Conservation (phyloP, 2,113 vertebrate genomes). For the Cavia porcellus region DNA sequence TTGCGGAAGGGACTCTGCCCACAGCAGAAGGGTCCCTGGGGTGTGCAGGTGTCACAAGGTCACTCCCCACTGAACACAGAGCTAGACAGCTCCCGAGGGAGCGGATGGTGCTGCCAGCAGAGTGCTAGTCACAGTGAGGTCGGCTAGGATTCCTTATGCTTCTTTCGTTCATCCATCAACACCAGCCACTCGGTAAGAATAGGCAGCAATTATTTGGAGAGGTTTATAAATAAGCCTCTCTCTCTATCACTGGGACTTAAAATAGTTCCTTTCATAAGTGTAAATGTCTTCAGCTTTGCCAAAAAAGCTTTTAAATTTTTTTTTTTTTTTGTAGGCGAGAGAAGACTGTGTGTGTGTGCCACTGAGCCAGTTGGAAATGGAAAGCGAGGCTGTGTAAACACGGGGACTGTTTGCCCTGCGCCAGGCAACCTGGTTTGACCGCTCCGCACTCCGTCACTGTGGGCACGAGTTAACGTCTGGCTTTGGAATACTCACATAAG, state of each 20-base stretch:
- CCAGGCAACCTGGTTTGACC: not conserved
- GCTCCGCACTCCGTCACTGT: not conserved
- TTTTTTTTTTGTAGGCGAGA: not conserved
- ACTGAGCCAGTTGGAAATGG: not conserved
- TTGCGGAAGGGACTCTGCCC: not conserved
- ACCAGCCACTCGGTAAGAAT: not conserved
- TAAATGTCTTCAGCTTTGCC: not conserved
- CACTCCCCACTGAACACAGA: not conserved
- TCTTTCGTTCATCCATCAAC: not conserved
- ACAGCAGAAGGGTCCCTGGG: not conserved
- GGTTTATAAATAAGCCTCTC: not conserved
- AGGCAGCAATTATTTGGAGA: not conserved
- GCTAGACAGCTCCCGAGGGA: not conserved
- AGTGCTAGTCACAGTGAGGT: not conserved
- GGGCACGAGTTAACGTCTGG: not conserved
- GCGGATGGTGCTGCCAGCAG: no score
- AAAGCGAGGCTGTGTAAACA: not conserved
- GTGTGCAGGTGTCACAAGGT: not conserved
- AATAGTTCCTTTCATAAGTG: slow-evolving; percentile 20
- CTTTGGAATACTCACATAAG: not conserved
- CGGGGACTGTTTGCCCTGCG: not conserved
- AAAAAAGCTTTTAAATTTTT: slow-evolving; percentile 37
- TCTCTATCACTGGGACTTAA: slow-evolving; percentile 15
- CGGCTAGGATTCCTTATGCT: not conserved
- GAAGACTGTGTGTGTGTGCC: not conserved